Base-by-base conservation (phyloP, 2,797 vertebrate genomes). In the Bradypus variegatus region DNA sequence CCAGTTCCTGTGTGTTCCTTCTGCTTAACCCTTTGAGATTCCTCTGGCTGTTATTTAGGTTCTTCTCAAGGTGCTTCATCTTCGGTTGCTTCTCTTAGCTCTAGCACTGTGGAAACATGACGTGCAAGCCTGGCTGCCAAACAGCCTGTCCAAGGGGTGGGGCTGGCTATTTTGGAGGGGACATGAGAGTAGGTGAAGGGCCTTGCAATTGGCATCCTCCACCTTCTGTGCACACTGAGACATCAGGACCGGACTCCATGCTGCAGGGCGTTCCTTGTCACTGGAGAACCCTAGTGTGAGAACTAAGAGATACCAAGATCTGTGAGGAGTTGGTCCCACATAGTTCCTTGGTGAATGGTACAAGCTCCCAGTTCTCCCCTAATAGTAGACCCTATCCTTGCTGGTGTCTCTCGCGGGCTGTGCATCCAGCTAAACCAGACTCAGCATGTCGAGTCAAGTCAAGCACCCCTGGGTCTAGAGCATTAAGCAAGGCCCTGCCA, bases 401-500 rank as follows among this genome's bases (percentile, higher is more conserved):
- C 18, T 53, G 50, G 19, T 78, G 65, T 64, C n/a, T 50, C 58
- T 62, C 36, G 38, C 8, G 53, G 65, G 53, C 69, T 62, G 7
- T 70, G 55, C 77, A 85, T 88, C 45, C 58, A 50, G 33, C 79
- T 86, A 75, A 86, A 60, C 75, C 62, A 93, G 81, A 90, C 33
- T 33, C 38, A 78, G 78, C 96, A 81, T 1, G 92, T 88, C 64
- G 48, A 64, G 76, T 84, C 93, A 88, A 58, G 88, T 41, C 67
- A 73, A 85, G 78, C 65, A 62, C 77, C 53, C 8, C 79, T 60
- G 58, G 38, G 27, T 77, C 89, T 80, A 33, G 60, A 94, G 75
- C 82, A 88, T 69, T n/a, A 6, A 6, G 8, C 0, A 16, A 92
- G 84, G 53, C 80, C 83, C 78, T 90, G 41, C 50, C 3, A 29